Evolutionary conservation across 2,888 invertebrate genomes (phyloP).

Genomic region (Falcaria lacertinaria): DNA sequence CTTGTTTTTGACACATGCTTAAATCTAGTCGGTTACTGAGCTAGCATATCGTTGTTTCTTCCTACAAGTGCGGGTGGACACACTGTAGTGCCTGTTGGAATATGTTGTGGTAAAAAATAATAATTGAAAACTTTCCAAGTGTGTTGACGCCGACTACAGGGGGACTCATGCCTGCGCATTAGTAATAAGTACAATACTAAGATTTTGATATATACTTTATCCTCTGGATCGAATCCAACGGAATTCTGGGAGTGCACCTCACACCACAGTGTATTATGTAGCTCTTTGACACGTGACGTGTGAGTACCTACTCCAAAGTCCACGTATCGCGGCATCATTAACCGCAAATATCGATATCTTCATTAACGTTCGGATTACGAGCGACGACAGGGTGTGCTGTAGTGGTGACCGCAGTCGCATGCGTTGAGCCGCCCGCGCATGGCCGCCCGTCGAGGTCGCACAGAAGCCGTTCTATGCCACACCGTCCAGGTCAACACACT

Average conservation of each 20-base stretch:
- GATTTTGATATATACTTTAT: conserved; percentile 9
- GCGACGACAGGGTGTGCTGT: conserved; percentile 55
- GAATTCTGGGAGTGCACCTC: conserved; percentile 51
- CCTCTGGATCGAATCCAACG: conserved; percentile 65
- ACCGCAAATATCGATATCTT: conserved; percentile 75
- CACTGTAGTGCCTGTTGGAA: neutral
- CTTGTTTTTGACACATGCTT: neutral
- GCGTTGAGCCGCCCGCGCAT: conserved; percentile 67
- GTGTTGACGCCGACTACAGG: neutral
- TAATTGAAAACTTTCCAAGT: neutral
- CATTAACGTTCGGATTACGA: conserved; percentile 67
- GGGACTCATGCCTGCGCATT: conserved; percentile 7
- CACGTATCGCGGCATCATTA: conserved; percentile 53
- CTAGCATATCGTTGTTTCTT: neutral
- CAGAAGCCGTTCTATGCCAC: conserved; percentile 65
- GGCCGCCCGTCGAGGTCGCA: conserved; percentile 60
- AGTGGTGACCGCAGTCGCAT: conserved; percentile 67
- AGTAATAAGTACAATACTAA: conserved; percentile 25
- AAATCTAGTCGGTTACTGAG: neutral
- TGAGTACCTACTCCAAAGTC: conserved; percentile 27
- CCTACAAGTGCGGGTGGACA: neutral
- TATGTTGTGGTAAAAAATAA: neutral
- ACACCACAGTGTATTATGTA: conserved; percentile 22
- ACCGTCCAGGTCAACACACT: conserved; percentile 71
- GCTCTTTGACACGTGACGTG: conserved; percentile 39